Evolutionary conservation across 2,797 vertebrate species (phyloP).

Genomic region (Buphagus erythrorhynchus): DNA sequence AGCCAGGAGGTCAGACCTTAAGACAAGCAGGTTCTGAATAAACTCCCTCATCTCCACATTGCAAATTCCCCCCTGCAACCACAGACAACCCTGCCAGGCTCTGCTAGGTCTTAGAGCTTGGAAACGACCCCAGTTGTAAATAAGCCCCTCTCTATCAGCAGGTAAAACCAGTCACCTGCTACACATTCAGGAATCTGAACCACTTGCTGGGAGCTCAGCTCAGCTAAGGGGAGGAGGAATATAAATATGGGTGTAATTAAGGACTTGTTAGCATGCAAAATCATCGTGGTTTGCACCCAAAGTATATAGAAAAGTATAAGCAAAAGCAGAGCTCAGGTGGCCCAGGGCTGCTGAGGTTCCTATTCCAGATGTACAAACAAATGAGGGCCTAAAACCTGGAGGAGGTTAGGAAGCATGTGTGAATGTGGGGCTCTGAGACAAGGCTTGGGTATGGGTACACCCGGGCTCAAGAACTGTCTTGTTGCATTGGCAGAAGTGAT

Average conservation of each 20-base stretch:
- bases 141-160: not conserved
- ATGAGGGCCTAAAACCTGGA: not conserved
- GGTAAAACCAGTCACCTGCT: not conserved
- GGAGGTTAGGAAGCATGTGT: not conserved
- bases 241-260: not conserved
- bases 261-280: not conserved
- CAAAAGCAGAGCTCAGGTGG: not conserved
- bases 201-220: not conserved
- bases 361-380: not conserved
- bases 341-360: not conserved
- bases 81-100: not conserved
- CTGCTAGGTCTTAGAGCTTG: not conserved
- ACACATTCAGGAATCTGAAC: not conserved
- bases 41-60: not conserved
- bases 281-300: not conserved
- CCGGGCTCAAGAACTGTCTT: not conserved
- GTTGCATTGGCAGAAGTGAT: not conserved
- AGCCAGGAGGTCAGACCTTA: not conserved
- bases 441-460: not conserved
- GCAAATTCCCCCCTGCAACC: not conserved
- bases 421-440: rapidly evolving
- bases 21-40: not conserved
- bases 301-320: not conserved
- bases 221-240: not conserved
- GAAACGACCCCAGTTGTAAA: not conserved